Percentiles rank a stretch among this genome's conserved stretches.
Conservation (phyloP, 2,113 vertebrate genomes). For the Merops nubicus region DNA sequence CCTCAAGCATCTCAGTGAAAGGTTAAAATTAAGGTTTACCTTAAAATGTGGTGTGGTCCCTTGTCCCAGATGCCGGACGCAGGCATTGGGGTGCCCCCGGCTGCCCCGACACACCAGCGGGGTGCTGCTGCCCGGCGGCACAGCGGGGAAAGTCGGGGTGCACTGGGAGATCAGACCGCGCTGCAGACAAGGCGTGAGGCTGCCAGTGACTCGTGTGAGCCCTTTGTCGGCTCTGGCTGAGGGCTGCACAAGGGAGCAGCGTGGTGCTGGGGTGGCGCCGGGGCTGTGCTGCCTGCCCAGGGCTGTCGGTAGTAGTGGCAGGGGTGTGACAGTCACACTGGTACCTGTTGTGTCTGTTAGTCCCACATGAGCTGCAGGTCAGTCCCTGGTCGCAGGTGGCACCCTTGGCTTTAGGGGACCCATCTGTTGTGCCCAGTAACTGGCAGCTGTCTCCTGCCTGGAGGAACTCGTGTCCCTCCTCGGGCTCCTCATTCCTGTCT, state of each 20-base stretch:
- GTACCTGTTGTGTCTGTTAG: not conserved
- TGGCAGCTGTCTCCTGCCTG: not conserved
- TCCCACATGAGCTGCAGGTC: not conserved
- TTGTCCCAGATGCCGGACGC: not conserved
- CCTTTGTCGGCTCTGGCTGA: not conserved
- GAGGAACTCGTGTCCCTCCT: not conserved
- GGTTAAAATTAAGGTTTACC: not conserved
- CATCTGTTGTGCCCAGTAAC: rapidly evolving
- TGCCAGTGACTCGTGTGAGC: no score
- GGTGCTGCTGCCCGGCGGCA: not conserved
- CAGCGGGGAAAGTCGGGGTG: not conserved
- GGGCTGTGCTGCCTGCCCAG: no score
- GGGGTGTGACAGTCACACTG: not conserved
- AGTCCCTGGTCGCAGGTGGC: not conserved
- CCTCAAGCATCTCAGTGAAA: not conserved
- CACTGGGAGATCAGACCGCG: rapidly evolving
- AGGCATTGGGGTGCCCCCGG: rapidly evolving
- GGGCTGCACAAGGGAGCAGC: not conserved
- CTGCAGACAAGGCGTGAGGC: not conserved
- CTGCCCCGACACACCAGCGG: not conserved
- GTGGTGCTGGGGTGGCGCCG: not conserved
- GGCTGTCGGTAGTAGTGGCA: not conserved
- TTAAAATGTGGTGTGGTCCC: not conserved
- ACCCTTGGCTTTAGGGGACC: not conserved
- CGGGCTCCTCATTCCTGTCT: not conserved